Evolutionary conservation across 2,113 vertebrate genomes (phyloP), one percentile per base, ranked within the genome.

Genomic region (Ariopsis seemanni): DNA sequence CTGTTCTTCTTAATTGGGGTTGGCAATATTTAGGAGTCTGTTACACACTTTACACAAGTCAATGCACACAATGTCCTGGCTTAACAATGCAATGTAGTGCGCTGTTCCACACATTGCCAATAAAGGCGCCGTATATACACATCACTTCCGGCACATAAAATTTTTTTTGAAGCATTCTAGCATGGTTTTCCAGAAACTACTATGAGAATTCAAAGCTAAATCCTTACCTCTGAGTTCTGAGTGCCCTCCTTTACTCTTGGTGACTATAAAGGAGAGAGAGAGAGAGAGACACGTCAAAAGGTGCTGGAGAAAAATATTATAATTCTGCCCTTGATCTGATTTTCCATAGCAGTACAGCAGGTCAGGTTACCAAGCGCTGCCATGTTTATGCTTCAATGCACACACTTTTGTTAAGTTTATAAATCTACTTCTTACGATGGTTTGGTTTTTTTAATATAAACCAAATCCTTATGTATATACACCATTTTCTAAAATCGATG

Each of bases 211-310:
- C 60, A 62, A 50, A 88, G 67, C 88, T 93, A 90, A 93, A 92
- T 91, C 88, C 96, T 94, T 91, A 99, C 98, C 96, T 99, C 98
- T 1, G 97, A 96, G 92, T 96, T 96, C 91, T 96, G 94, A 77
- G 95, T 89, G 87, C 96, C 95, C 88, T 99, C 98, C 94, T 97
- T 99, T 92, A 99, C 97, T 95, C 98, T 95, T 25, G 98, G 98
- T 91, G 98, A 99, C 98, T 99, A 88, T 90, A 93, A 92, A 94
- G 93, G 91, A 94, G 60, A 92, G 85, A 93, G 91, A 94, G 88
- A 94, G 92, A 85, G 18, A 82, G 71, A 58, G 9, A 72, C 77
- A 82, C 55, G 48, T 90, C 87, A 90, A 75, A 78, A 22, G 79
- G 2, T 63, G 22, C 17, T 67, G 22, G 0, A 53, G 48, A 55